Base-by-base conservation (phyloP, 2,888 invertebrate species). In the Alloplasta piceator region DNA sequence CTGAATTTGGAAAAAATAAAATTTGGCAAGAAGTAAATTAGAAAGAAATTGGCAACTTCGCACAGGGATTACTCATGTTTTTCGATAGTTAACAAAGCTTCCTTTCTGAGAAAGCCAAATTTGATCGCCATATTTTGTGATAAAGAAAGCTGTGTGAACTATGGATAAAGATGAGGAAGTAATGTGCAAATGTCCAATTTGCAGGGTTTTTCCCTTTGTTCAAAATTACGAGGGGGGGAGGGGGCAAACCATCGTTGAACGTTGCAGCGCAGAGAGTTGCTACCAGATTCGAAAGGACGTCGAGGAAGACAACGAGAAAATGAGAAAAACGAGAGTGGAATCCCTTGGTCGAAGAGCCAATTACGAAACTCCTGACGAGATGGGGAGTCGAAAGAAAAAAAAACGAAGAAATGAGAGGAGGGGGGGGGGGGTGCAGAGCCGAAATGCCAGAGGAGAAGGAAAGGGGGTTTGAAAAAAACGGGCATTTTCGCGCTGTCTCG, bases 341-440 rank as follows among this genome's bases (percentile, higher is more conserved):
- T 67, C 41, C 26, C 5, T 72, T 75, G 74, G 75, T 70, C 87
- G 83, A 86, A 86, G 85, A 86, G 86, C 88, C 88, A 88, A 88
- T 88, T 88, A 88, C 88, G 85, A 77, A 82, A 82, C 74, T 82
- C 81, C 78, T 75, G 81, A 82, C 78, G 78, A 82, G 78, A 82
- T 82, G 81, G 67, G 41, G 72, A 71, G 70, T 50, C 60, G 52
- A 67, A 60, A 78, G 64, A 73, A 55, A 64, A 50, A 52, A 41
- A 55, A 82, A 66, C 36, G 63, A 38, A n/a, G 52, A 36, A 64
- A 55, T 43, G 12, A 63, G 72, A 71, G 71, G 50, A 41, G n/a
- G n/a, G 12, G 55, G 72, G 61, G 71, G 26, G 26, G 26, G 26
- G n/a, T n/a, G 61, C 16, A 46, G 12, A 12, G 50, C 14, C 50